phyloP scores from a whole-genome alignment of 2,113 vertebrate genomes.

The Bettongia penicillata region DNA sequence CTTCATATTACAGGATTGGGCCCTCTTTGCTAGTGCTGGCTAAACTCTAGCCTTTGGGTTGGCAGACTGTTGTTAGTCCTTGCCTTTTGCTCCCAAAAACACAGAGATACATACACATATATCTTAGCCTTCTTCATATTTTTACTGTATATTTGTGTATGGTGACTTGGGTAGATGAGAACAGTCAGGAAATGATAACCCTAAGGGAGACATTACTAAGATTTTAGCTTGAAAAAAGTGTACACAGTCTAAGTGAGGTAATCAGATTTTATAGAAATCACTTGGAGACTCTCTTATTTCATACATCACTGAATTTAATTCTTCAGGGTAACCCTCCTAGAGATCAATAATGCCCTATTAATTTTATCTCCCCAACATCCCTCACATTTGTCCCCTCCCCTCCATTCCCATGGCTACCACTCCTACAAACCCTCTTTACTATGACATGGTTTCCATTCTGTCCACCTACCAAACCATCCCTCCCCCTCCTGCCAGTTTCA shows the following conservation, averaged over 20 bases:
- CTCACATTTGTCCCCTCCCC: neutral
- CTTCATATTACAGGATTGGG: neutral
- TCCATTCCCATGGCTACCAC: conserved; percentile 3
- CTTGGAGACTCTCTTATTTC: neutral
- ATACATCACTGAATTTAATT: neutral
- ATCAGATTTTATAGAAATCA: neutral
- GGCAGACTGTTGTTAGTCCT: neutral
- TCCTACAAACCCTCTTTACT: neutral
- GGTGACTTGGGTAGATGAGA: neutral
- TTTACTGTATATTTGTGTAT: neutral
- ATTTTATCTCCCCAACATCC: neutral
- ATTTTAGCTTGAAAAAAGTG: neutral
- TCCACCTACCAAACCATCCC: neutral
- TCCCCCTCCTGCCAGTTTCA: neutral
- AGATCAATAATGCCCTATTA: neutral
- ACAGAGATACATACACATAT: neutral
- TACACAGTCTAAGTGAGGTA: neutral
- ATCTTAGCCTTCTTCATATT: too few species aligned
- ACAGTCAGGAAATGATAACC: neutral
- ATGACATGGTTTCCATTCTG: neutral
- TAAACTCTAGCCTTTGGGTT: neutral
- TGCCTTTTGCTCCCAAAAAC: neutral
- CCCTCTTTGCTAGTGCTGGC: neutral
- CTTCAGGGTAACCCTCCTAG: neutral
- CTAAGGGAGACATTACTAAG: neutral